Evolutionary conservation across 2,113 vertebrate species (phyloP).

Genomic region (Petrocephalus zakoni): DNA sequence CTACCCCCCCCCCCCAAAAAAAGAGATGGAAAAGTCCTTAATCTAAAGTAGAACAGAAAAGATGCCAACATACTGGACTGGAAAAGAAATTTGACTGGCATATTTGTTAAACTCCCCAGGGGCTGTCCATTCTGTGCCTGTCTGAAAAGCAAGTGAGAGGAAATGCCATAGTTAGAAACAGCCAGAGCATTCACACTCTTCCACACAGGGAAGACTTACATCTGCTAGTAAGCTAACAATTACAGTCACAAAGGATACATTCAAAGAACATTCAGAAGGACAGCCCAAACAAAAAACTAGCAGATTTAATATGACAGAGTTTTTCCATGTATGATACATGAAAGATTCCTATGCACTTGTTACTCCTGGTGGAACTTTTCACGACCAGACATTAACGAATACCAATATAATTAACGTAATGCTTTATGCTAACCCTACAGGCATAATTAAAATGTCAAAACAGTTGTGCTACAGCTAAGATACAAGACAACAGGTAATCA

Average conservation of each 20-base stretch:
- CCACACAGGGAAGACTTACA: not conserved
- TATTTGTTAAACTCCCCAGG: slow-evolving; percentile 92
- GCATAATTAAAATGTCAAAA: not conserved
- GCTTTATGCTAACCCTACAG: not conserved
- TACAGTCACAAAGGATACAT: not conserved
- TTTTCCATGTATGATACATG: not conserved
- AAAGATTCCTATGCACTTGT: not conserved
- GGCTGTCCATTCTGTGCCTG: slow-evolving; percentile 83
- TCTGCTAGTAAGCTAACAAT: not conserved
- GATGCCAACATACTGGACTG: slow-evolving; percentile 67
- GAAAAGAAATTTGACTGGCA: slow-evolving; percentile 74
- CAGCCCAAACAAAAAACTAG: not conserved
- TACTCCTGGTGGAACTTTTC: not conserved
- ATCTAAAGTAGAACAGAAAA: not conserved
- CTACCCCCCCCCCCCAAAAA: not conserved
- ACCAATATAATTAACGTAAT: not conserved
- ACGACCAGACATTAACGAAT: not conserved
- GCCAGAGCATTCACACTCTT: not conserved
- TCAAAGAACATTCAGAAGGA: not conserved
- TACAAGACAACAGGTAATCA: not conserved
- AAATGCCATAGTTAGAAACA: not conserved
- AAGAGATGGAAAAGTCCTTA: not conserved
- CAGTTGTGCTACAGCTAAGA: not conserved
- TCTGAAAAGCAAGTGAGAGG: slow-evolving; percentile 51
- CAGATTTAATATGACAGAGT: not conserved